A percentile compares a stretch with the other conserved stretches of the same genome.
Evolutionary conservation across 1,140 invertebrate genomes (phyloP).

Genomic region (Caenorhabditis remanei): DNA sequence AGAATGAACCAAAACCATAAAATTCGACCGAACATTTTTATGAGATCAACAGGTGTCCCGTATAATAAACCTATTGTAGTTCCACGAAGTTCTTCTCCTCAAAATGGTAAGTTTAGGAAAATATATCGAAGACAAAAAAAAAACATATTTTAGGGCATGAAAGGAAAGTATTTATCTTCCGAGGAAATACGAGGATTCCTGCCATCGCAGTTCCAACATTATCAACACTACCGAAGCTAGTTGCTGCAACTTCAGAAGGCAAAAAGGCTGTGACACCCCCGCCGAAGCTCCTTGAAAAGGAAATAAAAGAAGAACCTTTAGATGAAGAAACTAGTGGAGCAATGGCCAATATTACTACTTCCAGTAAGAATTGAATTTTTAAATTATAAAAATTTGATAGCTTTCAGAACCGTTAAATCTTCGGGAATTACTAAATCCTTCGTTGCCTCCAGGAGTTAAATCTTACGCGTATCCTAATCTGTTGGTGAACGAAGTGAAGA

Average conservation of each 20-base stretch:
- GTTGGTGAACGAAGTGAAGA: too few relatives aligned
- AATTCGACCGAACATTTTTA: neutral
- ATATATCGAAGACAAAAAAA: neutral
- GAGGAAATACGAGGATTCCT: neutral
- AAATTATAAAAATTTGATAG: too few relatives aligned
- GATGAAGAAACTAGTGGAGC: neutral
- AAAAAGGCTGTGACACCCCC: neutral
- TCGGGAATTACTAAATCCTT: too few relatives aligned
- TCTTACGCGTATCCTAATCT: too few relatives aligned
- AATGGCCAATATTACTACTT: neutral
- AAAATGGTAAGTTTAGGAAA: neutral
- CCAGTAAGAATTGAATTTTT: neutral
- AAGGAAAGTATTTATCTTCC: neutral
- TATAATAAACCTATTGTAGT: neutral
- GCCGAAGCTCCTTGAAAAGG: neutral
- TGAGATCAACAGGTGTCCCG: neutral
- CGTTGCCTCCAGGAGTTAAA: too few relatives aligned
- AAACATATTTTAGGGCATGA: neutral
- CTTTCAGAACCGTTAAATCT: too few relatives aligned
- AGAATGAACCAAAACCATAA: neutral
- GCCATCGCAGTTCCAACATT: neutral
- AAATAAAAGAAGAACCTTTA: constrained; percentile 8
- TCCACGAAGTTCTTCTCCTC: neutral
- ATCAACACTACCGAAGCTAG: neutral
- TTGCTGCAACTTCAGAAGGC: neutral